Percentiles rank a stretch among this genome's conserved stretches.
These are phyloP conservation scores for Drosophila kepulauana DNA, from an alignment of 1,140 invertebrate genomes.

Conservation along the genomic window DNA sequence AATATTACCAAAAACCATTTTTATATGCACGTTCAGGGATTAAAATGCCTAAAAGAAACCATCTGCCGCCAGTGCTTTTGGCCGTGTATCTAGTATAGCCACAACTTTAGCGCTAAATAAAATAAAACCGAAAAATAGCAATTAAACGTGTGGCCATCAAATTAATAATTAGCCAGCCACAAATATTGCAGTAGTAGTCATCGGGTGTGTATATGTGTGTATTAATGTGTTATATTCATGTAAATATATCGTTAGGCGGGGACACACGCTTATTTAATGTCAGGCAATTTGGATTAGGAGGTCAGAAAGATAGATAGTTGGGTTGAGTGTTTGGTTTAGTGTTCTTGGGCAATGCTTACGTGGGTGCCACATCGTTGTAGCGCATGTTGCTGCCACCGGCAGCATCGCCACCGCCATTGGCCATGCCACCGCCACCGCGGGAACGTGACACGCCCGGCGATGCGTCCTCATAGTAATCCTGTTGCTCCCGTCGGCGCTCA, in stretches of 20 bases:
- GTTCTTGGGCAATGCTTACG: conserved; percentile 86
- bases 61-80: conserved; percentile 84
- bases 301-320: background rate
- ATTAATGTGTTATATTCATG: conserved; percentile 18
- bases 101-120: conserved; percentile 76
- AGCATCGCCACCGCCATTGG: conserved; percentile 40
- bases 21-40: conserved; percentile 45
- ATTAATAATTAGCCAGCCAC: conserved; percentile 41
- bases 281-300: conserved; percentile 18
- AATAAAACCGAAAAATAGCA: conserved; percentile 68
- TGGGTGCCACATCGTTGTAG: conserved; percentile 92
- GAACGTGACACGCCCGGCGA: conserved; percentile 69
- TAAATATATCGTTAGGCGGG: conserved; percentile 21
- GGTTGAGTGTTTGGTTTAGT: background rate
- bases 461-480: conserved; percentile 84
- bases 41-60: conserved; percentile 84
- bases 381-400: conserved; percentile 86
- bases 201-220: conserved; percentile 6
- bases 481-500: conserved; percentile 74
- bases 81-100: conserved; percentile 75
- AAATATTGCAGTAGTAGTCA: conserved; percentile 10
- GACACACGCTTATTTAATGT: conserved; percentile 26
- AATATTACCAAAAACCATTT: conserved; percentile 51
- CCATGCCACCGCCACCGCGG: conserved; percentile 72
- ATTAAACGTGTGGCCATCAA: conserved; percentile 45